phyloP scores from a whole-genome alignment of 2,797 vertebrate species.

The Limosa lapponica region DNA sequence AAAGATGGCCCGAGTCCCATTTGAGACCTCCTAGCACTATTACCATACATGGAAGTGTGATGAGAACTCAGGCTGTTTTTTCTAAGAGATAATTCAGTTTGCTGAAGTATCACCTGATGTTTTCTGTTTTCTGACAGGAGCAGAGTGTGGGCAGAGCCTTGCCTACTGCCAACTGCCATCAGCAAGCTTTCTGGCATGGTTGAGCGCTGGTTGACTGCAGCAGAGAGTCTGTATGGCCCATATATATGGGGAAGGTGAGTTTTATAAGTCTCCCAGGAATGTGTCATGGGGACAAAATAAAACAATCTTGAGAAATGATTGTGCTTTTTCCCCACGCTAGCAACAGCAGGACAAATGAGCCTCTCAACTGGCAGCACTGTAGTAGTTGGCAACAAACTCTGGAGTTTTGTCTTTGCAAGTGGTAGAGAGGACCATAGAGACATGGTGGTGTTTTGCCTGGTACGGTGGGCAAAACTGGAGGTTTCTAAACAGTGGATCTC shows the following conservation, averaged over 20 bases:
- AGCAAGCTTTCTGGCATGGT: constrained; percentile 92
- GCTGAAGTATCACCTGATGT: constrained; percentile 38
- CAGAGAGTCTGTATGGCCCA: constrained; percentile 90
- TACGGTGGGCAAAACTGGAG: not conserved
- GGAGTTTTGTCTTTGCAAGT: not conserved
- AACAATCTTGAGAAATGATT: not conserved
- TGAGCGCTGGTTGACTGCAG: constrained; percentile 91
- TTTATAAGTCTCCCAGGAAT: not conserved
- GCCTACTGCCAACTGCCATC: constrained; percentile 89
- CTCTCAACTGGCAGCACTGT: not conserved
- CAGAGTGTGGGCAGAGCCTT: constrained; percentile 96
- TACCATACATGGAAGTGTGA: not conserved
- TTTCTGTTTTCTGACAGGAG: constrained; percentile 81
- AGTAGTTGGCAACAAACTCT: not conserved
- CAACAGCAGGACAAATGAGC: not conserved
- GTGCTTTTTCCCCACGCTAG: not conserved
- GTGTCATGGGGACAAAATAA: not conserved
- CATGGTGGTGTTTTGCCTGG: not conserved
- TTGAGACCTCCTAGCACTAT: not conserved
- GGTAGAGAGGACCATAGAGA: not conserved
- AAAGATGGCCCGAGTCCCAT: not conserved
- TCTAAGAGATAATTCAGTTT: constrained; percentile 41
- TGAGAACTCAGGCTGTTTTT: not conserved
- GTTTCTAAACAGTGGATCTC: not conserved
- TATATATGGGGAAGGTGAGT: constrained; percentile 96